A percentile compares a stretch with the other conserved stretches of the same genome.
Evolutionary conservation across 2,113 vertebrate genomes (phyloP).

Genomic region (Cyphomyrus discorhynchus): DNA sequence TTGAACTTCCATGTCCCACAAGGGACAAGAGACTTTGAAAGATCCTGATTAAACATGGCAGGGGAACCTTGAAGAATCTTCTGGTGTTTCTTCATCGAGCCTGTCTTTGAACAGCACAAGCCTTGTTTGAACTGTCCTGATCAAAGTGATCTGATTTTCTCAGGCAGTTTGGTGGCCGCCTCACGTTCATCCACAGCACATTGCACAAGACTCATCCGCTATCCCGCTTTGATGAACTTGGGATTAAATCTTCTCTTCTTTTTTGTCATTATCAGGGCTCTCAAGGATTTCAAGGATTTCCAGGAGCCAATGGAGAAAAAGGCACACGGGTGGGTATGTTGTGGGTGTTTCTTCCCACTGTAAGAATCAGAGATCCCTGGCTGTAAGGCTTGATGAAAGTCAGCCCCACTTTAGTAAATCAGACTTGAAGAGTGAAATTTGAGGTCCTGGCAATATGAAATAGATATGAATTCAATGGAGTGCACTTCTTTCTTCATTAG

Average conservation of each 20-base stretch:
- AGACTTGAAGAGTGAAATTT: background rate
- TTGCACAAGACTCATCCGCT: background rate
- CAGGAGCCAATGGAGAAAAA: constrained; percentile 85
- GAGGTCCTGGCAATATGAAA: background rate
- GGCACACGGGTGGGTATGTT: constrained; percentile 87
- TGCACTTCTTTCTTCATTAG: background rate
- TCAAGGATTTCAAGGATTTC: constrained; percentile 82
- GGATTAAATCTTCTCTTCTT: constrained; percentile 1
- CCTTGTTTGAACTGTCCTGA: constrained; percentile 2
- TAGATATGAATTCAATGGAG: background rate
- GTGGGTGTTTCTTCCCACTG: background rate
- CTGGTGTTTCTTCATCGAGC: background rate
- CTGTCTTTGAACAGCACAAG: background rate
- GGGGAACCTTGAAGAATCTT: background rate
- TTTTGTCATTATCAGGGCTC: constrained; percentile 48
- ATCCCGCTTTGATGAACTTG: background rate
- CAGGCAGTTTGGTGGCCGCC: background rate
- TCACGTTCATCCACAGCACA: background rate
- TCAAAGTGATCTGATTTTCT: constrained; percentile 12
- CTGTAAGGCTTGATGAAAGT: background rate
- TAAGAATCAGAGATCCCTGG: background rate
- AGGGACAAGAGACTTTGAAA: background rate
- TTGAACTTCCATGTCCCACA: background rate
- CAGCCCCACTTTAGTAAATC: background rate
- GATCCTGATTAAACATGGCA: constrained; percentile 6